Base-by-base conservation (phyloP, 2,888 invertebrate species). In the Cabera pusaria region DNA sequence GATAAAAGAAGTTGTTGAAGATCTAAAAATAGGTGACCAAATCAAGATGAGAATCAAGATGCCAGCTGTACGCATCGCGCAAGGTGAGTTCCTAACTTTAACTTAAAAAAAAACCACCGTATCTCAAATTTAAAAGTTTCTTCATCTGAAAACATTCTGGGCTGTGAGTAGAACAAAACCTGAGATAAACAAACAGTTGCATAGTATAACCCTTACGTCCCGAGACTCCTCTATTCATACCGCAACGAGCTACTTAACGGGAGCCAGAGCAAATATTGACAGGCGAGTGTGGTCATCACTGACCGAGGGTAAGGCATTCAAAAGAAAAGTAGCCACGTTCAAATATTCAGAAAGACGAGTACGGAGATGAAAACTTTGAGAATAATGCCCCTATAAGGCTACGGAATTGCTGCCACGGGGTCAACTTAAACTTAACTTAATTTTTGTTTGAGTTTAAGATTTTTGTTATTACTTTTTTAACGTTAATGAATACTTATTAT, bases 31-130 rank as follows among this genome's bases (percentile, higher is more conserved):
- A 87, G 88, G 88, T 87, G 88, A 88, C 81, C 88, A 84, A 84
- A 81, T 86, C 94, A 96, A 94, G 93, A 97, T 97, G 97, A 95
- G 97, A 96, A 97, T 96, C 92, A 97, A 97, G 93, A 97, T 96
- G 96, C 97, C 96, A 90, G 97, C 97, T 89, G 96, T 96, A 91
- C 94, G 96, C 91, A 97, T 97, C 93, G 96, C 96, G 91, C 96
- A 97, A 96, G 97, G 97, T 96, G 91, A 93, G 93, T 26, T 4
- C 14, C 2, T 14, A 14, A 14, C 14, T 14, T 14, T 14, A n/a
- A n/a, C n/a, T n/a, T n/a, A n/a, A n/a, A n/a, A n/a, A n/a, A n/a
- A n/a, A n/a, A n/a, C n/a, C n/a, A n/a, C 14, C 14, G 4, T 4
- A 3, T 42, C 25, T 42, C 33, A 37, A 34, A 14, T 14, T 14